phyloP scores from a whole-genome alignment of 2,888 invertebrate species.

The Tineola bisselliella region DNA sequence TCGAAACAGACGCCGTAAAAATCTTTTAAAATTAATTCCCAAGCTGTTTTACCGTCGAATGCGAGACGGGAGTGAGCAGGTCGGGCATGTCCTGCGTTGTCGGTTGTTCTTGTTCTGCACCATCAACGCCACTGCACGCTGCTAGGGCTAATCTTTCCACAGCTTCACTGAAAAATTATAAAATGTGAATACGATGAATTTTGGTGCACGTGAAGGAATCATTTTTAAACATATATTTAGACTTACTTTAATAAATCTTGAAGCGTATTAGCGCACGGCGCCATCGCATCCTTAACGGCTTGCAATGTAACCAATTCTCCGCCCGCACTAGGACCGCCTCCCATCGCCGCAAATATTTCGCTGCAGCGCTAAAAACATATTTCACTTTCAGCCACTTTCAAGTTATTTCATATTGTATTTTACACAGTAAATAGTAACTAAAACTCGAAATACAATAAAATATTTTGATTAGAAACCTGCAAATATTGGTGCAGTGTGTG shows the following conservation, averaged over 20 bases:
- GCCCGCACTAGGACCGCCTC: slow-evolving; percentile 32
- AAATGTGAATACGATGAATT: too few relatives aligned
- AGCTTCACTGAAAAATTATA: slow-evolving; percentile 45
- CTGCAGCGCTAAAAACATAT: slow-evolving; percentile 50
- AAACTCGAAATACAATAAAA: too few relatives aligned
- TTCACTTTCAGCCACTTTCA: too few relatives aligned
- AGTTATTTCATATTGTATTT: slow-evolving; percentile 8
- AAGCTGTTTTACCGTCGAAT: slow-evolving; percentile 41
- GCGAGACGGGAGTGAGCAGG: slow-evolving; percentile 52
- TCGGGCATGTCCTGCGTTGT: slow-evolving; percentile 45
- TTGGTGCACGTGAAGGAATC: too few relatives aligned
- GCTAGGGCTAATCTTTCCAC: slow-evolving; percentile 51
- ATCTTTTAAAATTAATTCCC: too few relatives aligned
- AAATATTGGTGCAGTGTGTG: slow-evolving; percentile 56
- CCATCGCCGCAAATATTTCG: slow-evolving; percentile 61
- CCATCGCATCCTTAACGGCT: slow-evolving; percentile 55
- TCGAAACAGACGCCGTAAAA: too few relatives aligned
- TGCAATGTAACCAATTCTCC: slow-evolving; percentile 48
- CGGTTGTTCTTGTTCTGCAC: slow-evolving; percentile 42
- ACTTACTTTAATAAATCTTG: slow-evolving; percentile 52
- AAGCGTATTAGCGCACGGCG: slow-evolving; percentile 41
- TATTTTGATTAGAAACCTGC: slow-evolving; percentile 31
- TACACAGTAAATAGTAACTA: too few relatives aligned
- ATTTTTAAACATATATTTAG: not conserved
- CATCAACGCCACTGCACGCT: slow-evolving; percentile 54